Base-by-base conservation (phyloP, 1,140 invertebrate genomes). In the Listronotus bonariensis region DNA sequence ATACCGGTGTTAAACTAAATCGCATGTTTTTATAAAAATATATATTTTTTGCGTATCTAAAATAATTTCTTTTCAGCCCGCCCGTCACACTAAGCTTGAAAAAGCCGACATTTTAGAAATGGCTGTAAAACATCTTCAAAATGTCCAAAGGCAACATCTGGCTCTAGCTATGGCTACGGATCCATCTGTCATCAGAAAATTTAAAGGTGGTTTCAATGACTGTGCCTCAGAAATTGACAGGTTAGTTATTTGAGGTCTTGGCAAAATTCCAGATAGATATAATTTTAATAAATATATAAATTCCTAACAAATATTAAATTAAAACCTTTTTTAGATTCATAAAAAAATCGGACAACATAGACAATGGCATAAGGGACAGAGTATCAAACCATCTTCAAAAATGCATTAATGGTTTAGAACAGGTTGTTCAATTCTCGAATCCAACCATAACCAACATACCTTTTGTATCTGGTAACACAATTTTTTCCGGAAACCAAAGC, bases 61-160 rank as follows among this genome's bases (percentile, higher is more conserved):
- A 26, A 3, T 26, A 3, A 26, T 26, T 26, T 26, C 1, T 26
- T 83, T 88, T 70, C 82, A 95, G 92, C 92, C 91, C 40, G 88
- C 93, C 36, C 85, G 93, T 69, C 94, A 96, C 79, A 93, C 93
- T 4, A 98, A 98, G 78, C 79, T 98, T 36, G 96, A 98, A 78
- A 98, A 98, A 80, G 96, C 96, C 0, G 96, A 98, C 76, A 98
- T 98, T 58, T 81, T 98, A 49, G 96, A 98, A 80, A 93, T 97
- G 90, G 96, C 96, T 0, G 95, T 98, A 12, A 95, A 95, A 77
- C 92, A 97, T 79, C 80, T 97, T 63, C 91, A 94, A 77, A 87
- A 86, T 4, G 81, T 95, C 7, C 89, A 93, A 70, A 84, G 89
- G 14, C 89, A 92, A 78, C 87, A 89, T 75, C 80, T 87, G 26